A percentile compares a stretch with the other conserved stretches of the same genome.
Evolutionary conservation across 2,797 vertebrate species (phyloP).

Genomic region (Holocentrus rufus): DNA sequence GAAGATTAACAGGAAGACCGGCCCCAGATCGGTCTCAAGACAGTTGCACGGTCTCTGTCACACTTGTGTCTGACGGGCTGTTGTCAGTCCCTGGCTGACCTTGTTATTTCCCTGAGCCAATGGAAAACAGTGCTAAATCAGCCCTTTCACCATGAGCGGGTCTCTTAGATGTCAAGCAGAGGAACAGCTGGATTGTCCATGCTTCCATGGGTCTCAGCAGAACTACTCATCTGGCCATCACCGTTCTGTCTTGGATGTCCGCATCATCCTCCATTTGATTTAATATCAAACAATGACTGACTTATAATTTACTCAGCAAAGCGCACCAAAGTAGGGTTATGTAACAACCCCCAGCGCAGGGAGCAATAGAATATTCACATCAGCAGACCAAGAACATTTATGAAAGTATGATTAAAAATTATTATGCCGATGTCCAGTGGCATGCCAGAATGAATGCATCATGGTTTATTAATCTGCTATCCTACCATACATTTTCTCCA

Average conservation of each 20-base stretch:
- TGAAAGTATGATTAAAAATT: slow-evolving; percentile 65
- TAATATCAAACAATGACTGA: slow-evolving; percentile 64
- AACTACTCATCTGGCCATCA: slow-evolving; percentile 60
- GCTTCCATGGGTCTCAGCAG: slow-evolving; percentile 65
- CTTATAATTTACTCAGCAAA: slow-evolving; percentile 68
- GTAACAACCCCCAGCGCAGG: slow-evolving; percentile 54
- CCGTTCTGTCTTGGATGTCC: slow-evolving; percentile 57
- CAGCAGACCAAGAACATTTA: slow-evolving; percentile 56
- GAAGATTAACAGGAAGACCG: slow-evolving; percentile 66
- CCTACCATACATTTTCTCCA: slow-evolving; percentile 42
- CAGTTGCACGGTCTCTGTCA: slow-evolving; percentile 45
- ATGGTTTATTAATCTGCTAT: slow-evolving; percentile 47
- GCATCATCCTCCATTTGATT: slow-evolving; percentile 58
- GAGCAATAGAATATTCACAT: slow-evolving; percentile 62
- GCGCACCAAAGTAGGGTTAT: slow-evolving; percentile 61
- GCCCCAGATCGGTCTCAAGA: slow-evolving; percentile 63
- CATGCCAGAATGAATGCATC: slow-evolving; percentile 51
- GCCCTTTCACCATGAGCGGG: slow-evolving; percentile 56
- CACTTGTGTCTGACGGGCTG: slow-evolving; percentile 40
- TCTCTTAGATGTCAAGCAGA: slow-evolving; percentile 55
- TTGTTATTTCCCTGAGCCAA: slow-evolving; percentile 57
- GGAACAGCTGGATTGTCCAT: slow-evolving; percentile 70
- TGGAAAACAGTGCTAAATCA: slow-evolving; percentile 68
- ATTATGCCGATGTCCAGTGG: slow-evolving; percentile 60
- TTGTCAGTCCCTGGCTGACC: slow-evolving; percentile 64